Conservation (phyloP, 2,888 invertebrate genomes). For the Hecatera dysodea region DNA sequence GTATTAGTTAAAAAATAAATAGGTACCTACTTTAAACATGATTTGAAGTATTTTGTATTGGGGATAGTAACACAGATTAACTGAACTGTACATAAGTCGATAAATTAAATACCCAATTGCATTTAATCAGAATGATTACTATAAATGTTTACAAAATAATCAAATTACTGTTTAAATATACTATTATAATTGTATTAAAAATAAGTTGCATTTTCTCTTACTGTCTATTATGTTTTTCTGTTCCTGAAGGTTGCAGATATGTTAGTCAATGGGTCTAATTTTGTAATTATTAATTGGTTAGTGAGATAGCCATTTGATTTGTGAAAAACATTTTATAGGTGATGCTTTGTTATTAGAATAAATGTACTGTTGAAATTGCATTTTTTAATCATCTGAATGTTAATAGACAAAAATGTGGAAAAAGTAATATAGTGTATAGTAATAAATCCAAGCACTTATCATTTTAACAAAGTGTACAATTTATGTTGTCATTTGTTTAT, state of each 20-base stretch:
- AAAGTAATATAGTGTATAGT: slow-evolving; percentile 47
- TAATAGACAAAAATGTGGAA: slow-evolving; percentile 34
- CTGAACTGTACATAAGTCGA: slow-evolving; percentile 53
- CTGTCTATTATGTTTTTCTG: slow-evolving; percentile 55
- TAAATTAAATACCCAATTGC: slow-evolving; percentile 51
- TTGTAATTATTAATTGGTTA: slow-evolving; percentile 69
- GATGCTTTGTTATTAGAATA: slow-evolving; percentile 86
- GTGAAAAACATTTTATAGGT: slow-evolving; percentile 79
- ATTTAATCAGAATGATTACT: slow-evolving; percentile 65
- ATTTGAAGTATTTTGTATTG: slow-evolving; percentile 67
- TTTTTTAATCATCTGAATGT: slow-evolving; percentile 55
- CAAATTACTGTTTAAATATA: slow-evolving; percentile 64
- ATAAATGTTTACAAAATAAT: slow-evolving; percentile 59
- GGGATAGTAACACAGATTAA: slow-evolving; percentile 42
- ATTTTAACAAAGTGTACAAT: slow-evolving; percentile 27
- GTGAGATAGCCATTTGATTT: slow-evolving; percentile 71
- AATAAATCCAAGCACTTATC: slow-evolving; percentile 25
- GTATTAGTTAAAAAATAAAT: slow-evolving; percentile 80
- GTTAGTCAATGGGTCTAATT: slow-evolving; percentile 67
- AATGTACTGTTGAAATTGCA: slow-evolving; percentile 73
- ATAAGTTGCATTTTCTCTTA: slow-evolving; percentile 71
- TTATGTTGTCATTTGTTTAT: not conserved
- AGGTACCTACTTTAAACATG: slow-evolving; percentile 73
- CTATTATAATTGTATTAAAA: slow-evolving; percentile 60
- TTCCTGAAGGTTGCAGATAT: slow-evolving; percentile 59